Evolutionary conservation across 2,113 vertebrate species (phyloP).

Genomic region (Scomber japonicus): DNA sequence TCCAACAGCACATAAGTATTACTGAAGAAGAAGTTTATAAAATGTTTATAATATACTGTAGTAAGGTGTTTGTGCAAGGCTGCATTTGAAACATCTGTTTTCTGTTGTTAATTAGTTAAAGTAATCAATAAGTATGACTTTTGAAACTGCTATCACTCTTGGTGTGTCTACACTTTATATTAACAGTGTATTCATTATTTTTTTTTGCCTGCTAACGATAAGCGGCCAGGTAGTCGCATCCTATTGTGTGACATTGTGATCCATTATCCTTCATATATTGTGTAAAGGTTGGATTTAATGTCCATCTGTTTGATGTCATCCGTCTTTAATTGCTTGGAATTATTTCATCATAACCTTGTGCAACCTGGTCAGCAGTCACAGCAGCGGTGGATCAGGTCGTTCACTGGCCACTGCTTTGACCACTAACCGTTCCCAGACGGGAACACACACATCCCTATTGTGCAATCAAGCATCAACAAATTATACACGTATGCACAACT

Average conservation of each 20-base stretch:
- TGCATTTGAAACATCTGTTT: background rate
- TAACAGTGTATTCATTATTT: background rate
- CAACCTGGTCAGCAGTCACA: slow-evolving; percentile 23
- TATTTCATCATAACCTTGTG: slow-evolving; percentile 57
- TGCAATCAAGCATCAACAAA: slow-evolving; percentile 68
- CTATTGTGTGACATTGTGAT: slow-evolving; percentile 27
- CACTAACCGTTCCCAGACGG: background rate
- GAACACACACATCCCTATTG: slow-evolving; percentile 43
- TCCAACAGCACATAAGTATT: background rate
- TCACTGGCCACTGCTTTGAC: background rate
- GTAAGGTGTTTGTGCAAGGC: background rate
- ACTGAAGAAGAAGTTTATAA: background rate
- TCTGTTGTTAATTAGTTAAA: background rate
- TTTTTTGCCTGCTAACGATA: background rate
- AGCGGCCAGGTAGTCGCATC: background rate
- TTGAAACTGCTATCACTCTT: background rate
- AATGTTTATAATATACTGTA: too few relatives aligned
- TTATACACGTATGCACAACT: slow-evolving; percentile 51
- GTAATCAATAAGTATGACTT: background rate
- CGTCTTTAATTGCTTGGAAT: slow-evolving; percentile 64
- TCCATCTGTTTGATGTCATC: slow-evolving; percentile 61
- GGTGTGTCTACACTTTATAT: background rate
- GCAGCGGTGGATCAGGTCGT: background rate
- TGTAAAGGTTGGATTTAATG: slow-evolving; percentile 55
- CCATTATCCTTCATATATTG: slow-evolving; percentile 56